Evolutionary conservation across 2,888 invertebrate genomes (phyloP).

Genomic region (Pocota personata): DNA sequence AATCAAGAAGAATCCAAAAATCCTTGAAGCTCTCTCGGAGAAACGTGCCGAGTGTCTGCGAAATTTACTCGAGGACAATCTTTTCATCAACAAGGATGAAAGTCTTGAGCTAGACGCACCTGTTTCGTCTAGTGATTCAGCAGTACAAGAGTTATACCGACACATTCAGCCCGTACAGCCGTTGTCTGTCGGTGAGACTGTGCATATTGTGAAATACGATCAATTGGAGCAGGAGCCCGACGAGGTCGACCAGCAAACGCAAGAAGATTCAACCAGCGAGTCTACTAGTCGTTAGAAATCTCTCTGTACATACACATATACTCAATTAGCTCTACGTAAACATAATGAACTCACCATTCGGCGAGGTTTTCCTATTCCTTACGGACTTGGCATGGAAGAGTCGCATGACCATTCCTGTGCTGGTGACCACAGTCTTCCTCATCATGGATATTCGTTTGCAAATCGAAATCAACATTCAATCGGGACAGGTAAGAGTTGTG

Average conservation of each 20-base stretch:
- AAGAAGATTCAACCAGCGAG: constrained; percentile 66
- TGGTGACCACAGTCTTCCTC: constrained; percentile 87
- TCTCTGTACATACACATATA: not conserved
- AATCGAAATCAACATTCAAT: constrained; percentile 87
- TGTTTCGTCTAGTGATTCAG: constrained; percentile 79
- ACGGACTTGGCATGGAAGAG: constrained; percentile 89
- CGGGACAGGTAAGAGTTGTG: constrained; percentile 81
- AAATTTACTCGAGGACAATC: constrained; percentile 81
- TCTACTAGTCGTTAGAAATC: constrained; percentile 51
- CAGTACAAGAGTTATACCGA: constrained; percentile 81
- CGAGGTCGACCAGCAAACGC: constrained; percentile 58
- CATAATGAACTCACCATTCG: constrained; percentile 82
- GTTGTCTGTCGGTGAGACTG: constrained; percentile 83
- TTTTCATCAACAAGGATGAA: constrained; percentile 75
- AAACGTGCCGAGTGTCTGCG: constrained; percentile 84
- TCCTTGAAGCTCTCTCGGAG: constrained; percentile 83
- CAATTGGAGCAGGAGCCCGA: constrained; percentile 81
- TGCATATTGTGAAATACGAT: constrained; percentile 84
- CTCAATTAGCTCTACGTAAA: constrained; percentile 24
- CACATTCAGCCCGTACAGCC: constrained; percentile 84
- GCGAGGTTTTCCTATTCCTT: constrained; percentile 86
- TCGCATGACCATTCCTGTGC: constrained; percentile 86
- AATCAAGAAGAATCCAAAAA: constrained; percentile 83
- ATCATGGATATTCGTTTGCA: constrained; percentile 88
- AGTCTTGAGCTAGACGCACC: constrained; percentile 82